Evolutionary conservation across 2,888 invertebrate genomes (phyloP).

Genomic region (Tineola bisselliella): DNA sequence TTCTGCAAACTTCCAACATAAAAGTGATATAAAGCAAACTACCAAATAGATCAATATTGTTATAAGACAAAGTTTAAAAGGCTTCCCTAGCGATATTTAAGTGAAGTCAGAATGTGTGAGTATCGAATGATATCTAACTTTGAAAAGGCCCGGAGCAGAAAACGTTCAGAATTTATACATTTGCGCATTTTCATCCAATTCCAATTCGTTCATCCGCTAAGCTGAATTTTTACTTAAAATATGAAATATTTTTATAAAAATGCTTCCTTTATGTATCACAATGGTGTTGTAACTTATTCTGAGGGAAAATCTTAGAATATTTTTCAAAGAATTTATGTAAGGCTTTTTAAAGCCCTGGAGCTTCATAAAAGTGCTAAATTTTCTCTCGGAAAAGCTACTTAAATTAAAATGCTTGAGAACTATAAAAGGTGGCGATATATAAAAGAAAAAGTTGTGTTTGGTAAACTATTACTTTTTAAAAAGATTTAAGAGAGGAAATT

Average conservation of each 20-base stretch:
- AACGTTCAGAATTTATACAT: neutral
- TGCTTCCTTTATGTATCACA: too few relatives aligned
- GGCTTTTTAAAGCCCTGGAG: neutral
- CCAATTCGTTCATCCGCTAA: neutral
- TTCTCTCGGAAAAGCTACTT: neutral
- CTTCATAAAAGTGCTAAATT: neutral
- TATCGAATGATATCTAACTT: neutral
- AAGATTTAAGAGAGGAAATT: too few relatives aligned
- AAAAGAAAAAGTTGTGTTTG: too few relatives aligned
- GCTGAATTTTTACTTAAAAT: neutral
- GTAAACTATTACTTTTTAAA: too few relatives aligned
- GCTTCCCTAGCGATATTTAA: neutral
- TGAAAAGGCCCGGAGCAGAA: neutral
- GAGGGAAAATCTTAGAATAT: too few relatives aligned
- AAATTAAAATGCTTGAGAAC: neutral
- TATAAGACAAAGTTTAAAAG: neutral
- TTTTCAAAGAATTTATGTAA: too few relatives aligned
- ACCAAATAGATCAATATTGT: neutral
- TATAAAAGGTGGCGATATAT: neutral
- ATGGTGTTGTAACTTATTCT: too few relatives aligned
- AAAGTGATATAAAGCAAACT: neutral
- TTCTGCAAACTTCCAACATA: too few relatives aligned
- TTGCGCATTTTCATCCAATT: neutral
- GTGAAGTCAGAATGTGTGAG: neutral
- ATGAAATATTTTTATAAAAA: neutral